phyloP scores from a whole-genome alignment of 2,888 invertebrate species.

The Aromia moschata region DNA sequence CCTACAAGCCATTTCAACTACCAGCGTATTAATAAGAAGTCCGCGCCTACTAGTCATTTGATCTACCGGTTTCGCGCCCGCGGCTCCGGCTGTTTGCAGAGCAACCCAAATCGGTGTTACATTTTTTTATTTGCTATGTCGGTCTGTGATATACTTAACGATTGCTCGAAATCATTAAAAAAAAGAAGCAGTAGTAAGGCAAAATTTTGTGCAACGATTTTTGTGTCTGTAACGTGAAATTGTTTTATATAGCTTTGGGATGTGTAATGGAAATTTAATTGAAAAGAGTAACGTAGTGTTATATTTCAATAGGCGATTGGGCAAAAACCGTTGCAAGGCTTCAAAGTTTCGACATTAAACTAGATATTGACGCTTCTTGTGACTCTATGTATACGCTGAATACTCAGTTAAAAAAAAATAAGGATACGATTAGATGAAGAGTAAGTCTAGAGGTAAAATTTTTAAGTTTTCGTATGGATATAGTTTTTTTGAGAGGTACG shows the following conservation, averaged over 20 bases:
- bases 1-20: slow-evolving; percentile 12
- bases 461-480: slow-evolving; percentile 18
- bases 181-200: slow-evolving; percentile 38
- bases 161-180: slow-evolving; percentile 58
- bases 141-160: slow-evolving; percentile 63
- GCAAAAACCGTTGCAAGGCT: slow-evolving; percentile 30
- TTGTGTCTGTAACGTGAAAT: slow-evolving; percentile 12
- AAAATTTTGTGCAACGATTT: slow-evolving; percentile 25
- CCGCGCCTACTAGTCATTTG: neutral
- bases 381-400: slow-evolving; percentile 62
- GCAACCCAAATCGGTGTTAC: slow-evolving; percentile 42
- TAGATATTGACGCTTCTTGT: slow-evolving; percentile 58
- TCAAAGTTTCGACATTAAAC: slow-evolving; percentile 38
- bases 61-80: neutral
- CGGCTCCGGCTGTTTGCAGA: slow-evolving; percentile 14
- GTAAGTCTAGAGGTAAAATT: slow-evolving; percentile 18
- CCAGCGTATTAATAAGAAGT: no score
- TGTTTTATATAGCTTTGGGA: no score
- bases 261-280: no score
- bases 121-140: slow-evolving; percentile 62
- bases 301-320: neutral
- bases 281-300: no score
- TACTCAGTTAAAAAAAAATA: slow-evolving; percentile 55
- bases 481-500: neutral
- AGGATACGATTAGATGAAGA: slow-evolving; percentile 27